Conservation (phyloP, 2,113 vertebrate species). For the Sinocyclocheilus maitianheensis region DNA sequence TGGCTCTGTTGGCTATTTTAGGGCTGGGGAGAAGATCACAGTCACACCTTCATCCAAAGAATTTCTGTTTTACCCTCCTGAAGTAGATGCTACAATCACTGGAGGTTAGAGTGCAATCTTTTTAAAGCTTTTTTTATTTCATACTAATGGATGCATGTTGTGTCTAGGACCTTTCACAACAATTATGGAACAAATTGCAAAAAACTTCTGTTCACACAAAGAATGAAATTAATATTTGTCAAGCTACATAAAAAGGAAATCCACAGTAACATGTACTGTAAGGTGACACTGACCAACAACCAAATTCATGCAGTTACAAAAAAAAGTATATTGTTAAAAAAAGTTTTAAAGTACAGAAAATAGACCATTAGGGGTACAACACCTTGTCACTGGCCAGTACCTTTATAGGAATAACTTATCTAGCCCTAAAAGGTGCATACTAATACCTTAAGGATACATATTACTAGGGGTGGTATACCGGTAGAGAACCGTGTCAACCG, state of each 20-base stretch:
- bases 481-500: too few species aligned
- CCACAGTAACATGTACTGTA: not conserved
- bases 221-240: not conserved
- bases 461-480: too few species aligned
- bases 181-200: not conserved
- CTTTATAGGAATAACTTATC: not conserved
- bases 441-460: not conserved
- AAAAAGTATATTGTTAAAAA: not conserved
- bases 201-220: not conserved
- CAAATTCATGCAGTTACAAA: not conserved
- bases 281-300: not conserved
- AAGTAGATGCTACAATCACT: conserved; percentile 89
- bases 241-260: not conserved
- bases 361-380: not conserved
- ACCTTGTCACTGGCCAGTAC: not conserved
- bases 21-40: conserved; percentile 94
- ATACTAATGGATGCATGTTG: not conserved
- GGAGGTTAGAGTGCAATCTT: conserved; percentile 78
- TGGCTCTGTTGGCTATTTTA: conserved; percentile 59
- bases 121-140: not conserved
- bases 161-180: not conserved
- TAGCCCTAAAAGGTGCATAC: not conserved
- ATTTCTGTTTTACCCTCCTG: conserved; percentile 93
- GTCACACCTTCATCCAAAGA: conserved; percentile 95
- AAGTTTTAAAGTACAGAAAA: too few species aligned